These are phyloP conservation scores for Lepidocyrtoides sp. DNA, from an alignment of 2,888 invertebrate species.

Conservation along the genomic window DNA sequence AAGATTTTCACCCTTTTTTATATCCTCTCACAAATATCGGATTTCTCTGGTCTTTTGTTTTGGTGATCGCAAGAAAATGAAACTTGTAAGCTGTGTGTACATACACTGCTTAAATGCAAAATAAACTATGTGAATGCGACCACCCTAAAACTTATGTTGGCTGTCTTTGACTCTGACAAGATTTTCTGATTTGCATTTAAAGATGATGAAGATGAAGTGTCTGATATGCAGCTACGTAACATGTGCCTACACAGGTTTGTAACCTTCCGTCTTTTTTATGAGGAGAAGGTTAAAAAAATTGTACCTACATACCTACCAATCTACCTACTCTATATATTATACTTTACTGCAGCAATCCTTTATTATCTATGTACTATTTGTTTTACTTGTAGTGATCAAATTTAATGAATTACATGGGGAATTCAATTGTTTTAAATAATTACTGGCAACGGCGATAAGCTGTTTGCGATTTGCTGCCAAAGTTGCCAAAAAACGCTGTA, in stretches of 20 bases:
- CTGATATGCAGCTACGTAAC: neutral
- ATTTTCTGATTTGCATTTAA: conserved; percentile 7
- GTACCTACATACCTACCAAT: too few relatives aligned
- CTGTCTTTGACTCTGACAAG: too few relatives aligned
- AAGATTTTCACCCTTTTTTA: too few relatives aligned
- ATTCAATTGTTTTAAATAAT: conserved; percentile 22
- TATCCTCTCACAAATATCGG: too few relatives aligned
- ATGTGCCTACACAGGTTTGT: neutral
- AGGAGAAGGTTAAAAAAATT: neutral
- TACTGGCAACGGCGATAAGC: neutral
- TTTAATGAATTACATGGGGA: neutral
- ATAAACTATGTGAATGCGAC: too few relatives aligned
- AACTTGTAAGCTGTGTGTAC: too few relatives aligned
- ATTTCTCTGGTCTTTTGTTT: too few relatives aligned
- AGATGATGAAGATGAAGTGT: neutral
- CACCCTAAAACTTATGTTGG: too few relatives aligned
- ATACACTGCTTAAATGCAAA: too few relatives aligned
- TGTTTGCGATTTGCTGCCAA: neutral
- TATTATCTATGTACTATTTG: neutral
- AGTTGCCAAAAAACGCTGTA: conserved; percentile 13
- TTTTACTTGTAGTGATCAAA: neutral
- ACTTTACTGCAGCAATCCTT: neutral
- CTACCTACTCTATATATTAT: too few relatives aligned
- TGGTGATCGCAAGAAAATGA: too few relatives aligned
- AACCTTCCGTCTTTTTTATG: neutral